phyloP scores from a whole-genome alignment of 2,888 invertebrate genomes.

The Chesias legatella region DNA sequence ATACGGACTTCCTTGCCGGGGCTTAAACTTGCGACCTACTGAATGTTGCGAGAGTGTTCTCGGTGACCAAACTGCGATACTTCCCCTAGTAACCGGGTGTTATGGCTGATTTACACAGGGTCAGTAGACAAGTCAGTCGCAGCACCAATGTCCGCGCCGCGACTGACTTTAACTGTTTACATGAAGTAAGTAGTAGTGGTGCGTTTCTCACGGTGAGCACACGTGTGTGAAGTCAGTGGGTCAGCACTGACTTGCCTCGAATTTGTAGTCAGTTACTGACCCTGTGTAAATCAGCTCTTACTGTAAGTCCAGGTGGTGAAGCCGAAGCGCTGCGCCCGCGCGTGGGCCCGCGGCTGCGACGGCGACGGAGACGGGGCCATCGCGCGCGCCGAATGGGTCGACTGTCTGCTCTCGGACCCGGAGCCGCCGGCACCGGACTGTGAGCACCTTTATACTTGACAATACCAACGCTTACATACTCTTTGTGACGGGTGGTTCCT shows the following conservation, averaged over 20 bases:
- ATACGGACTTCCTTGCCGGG: too few relatives aligned
- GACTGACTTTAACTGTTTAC: conserved; percentile 14
- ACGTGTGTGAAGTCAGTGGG: background rate
- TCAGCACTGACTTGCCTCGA: background rate
- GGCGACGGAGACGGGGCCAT: conserved; percentile 89
- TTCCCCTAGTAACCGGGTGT: too few relatives aligned
- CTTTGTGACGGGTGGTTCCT: too few relatives aligned
- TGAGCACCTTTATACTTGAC: conserved; percentile 78
- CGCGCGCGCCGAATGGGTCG: conserved; percentile 90
- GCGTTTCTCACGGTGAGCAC: conserved; percentile 6
- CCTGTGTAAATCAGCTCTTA: background rate
- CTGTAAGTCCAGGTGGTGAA: conserved; percentile 83
- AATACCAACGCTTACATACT: too few relatives aligned
- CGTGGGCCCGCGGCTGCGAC: conserved; percentile 94
- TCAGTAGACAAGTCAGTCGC: conserved; percentile 7
- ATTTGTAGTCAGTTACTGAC: background rate
- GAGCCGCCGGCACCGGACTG: conserved; percentile 90
- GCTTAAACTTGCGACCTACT: too few relatives aligned
- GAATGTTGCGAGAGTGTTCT: too few relatives aligned
- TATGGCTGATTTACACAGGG: conserved; percentile 2
- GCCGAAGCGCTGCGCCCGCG: conserved; percentile 93
- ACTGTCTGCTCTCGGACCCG: conserved; percentile 83
- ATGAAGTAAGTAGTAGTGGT: conserved; percentile 13
- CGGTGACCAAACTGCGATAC: too few relatives aligned
- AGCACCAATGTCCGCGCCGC: conserved; percentile 9